Evolutionary conservation across 2,113 vertebrate genomes (phyloP).

Genomic region (Gasterosteus aculeatus): DNA sequence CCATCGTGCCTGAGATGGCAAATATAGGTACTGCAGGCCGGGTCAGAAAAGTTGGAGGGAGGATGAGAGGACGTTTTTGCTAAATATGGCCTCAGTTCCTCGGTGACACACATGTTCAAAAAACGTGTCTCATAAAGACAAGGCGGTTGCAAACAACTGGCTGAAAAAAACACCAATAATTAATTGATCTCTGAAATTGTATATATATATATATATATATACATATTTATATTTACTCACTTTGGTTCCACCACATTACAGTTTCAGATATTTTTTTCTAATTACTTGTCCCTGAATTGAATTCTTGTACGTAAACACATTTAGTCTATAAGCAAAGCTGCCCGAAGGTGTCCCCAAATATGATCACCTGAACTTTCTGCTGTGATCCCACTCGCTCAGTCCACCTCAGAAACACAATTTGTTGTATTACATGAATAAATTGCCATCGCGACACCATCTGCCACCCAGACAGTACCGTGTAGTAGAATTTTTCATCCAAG

Average conservation of each 20-base stretch:
- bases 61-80: neutral
- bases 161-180: neutral
- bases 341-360: neutral
- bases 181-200: too few relatives aligned
- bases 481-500: conserved; percentile 26
- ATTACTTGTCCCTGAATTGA: neutral
- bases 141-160: neutral
- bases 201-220: too few relatives aligned
- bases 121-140: neutral
- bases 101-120: neutral
- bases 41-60: neutral
- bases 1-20: conserved; percentile 91
- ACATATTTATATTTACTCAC: neutral
- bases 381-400: conserved; percentile 18
- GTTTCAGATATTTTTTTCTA: neutral
- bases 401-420: conserved; percentile 14
- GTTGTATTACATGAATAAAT: conserved; percentile 35
- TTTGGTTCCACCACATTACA: neutral
- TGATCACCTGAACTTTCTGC: conserved; percentile 20
- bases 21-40: conserved; percentile 82
- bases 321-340: neutral
- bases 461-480: conserved; percentile 15
- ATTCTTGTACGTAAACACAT: neutral
- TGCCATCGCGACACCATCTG: conserved; percentile 25
- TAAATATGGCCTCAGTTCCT: neutral